These are phyloP conservation scores for Mythimna vitellina DNA, from an alignment of 2,888 invertebrate species.

Conservation along the genomic window DNA sequence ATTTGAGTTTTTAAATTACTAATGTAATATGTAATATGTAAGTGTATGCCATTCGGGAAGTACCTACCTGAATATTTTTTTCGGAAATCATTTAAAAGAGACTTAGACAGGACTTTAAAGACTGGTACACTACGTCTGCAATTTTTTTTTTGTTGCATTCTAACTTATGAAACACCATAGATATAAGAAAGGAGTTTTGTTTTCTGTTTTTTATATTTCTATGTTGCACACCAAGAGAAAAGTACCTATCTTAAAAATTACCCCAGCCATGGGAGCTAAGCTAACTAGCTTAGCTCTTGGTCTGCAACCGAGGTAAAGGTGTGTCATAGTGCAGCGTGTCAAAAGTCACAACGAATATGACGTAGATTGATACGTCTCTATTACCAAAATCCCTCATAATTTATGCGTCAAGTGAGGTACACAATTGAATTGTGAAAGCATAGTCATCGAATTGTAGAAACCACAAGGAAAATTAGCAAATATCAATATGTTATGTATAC, in stretches of 20 bases:
- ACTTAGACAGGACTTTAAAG: too few species aligned
- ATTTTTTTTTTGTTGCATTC: too few species aligned
- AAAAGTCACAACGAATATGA: background rate
- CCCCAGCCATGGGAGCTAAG: background rate
- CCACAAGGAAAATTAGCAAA: constrained; percentile 26
- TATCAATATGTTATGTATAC: background rate
- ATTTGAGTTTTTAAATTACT: too few species aligned
- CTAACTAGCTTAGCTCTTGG: background rate
- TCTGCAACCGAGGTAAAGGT: background rate
- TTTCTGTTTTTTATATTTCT: too few species aligned
- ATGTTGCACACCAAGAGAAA: too few species aligned
- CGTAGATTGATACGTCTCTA: background rate
- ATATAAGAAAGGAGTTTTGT: too few species aligned
- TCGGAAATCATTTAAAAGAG: too few species aligned
- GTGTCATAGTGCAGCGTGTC: background rate
- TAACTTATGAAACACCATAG: too few species aligned
- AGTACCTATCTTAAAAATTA: background rate
- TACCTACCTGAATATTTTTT: too few species aligned
- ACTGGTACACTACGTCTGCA: too few species aligned
- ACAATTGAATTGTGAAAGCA: background rate
- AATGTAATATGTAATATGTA: too few species aligned
- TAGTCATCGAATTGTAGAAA: constrained; percentile 30
- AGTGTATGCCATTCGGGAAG: too few species aligned
- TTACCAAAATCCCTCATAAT: background rate
- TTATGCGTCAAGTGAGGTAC: background rate